Evolutionary conservation across 2,113 vertebrate genomes (phyloP).

Genomic region (Triplophysa rosa): DNA sequence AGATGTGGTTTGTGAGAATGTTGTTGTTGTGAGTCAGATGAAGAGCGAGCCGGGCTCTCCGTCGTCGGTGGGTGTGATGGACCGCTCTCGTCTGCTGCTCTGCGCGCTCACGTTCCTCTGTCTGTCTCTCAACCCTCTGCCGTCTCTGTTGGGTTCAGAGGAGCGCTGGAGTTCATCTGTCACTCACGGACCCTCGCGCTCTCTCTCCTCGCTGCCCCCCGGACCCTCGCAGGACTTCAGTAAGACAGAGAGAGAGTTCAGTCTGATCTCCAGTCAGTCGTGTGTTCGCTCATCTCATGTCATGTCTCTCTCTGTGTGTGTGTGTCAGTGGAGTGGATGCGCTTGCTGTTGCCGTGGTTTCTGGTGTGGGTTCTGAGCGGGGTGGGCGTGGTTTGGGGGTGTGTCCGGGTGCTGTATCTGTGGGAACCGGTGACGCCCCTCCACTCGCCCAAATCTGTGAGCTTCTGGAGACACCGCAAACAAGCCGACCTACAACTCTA

Average conservation of each 20-base stretch:
- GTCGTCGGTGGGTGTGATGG: conserved; percentile 92
- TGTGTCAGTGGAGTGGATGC: conserved; percentile 81
- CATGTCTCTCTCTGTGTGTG: neutral
- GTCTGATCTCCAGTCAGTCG: neutral
- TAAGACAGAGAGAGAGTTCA: conserved; percentile 48
- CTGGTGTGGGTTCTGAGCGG: conserved; percentile 93
- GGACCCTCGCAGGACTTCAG: conserved; percentile 75
- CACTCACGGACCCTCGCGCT: conserved; percentile 77
- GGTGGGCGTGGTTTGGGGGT: conserved; percentile 91
- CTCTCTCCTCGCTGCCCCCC: conserved; percentile 78
- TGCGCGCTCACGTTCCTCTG: conserved; percentile 94
- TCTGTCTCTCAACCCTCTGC: conserved; percentile 93
- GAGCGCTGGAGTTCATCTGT: conserved; percentile 41
- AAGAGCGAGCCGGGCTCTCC: conserved; percentile 95
- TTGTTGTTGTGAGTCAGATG: conserved; percentile 70
- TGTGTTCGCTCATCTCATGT: neutral
- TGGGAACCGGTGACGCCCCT: conserved; percentile 92
- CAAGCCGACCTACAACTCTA: conserved; percentile 91
- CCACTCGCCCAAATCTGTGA: conserved; percentile 89
- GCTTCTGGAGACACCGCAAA: conserved; percentile 95
- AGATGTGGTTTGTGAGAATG: too few relatives aligned
- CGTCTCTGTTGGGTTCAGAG: conserved; percentile 80
- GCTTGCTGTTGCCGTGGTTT: conserved; percentile 91
- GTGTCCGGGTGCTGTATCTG: conserved; percentile 88
- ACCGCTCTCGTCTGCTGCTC: conserved; percentile 94